Conservation (phyloP, 2,888 invertebrate species). For the Caenorhabditis zanzibari region DNA sequence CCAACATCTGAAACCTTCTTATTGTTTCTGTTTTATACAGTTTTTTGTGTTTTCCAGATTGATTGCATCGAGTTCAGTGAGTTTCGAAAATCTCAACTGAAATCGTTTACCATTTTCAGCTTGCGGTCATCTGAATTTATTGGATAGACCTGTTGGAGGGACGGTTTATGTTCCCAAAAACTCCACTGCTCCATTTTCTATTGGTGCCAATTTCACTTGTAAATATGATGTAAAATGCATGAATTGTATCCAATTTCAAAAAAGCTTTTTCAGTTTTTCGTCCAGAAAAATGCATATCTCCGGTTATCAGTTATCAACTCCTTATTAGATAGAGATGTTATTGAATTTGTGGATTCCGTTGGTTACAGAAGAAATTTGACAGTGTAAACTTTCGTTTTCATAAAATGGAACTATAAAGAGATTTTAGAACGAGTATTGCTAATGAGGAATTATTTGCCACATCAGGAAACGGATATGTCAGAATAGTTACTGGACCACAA, state of each 20-base stretch:
- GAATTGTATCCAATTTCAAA: not conserved
- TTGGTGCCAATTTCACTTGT: conserved; percentile 52
- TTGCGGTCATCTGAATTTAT: conserved; percentile 29
- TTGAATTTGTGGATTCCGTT: conserved; percentile 54
- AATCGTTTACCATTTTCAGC: conserved; percentile 16
- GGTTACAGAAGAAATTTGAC: conserved; percentile 46
- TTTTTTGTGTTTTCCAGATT: not conserved
- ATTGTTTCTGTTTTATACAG: not conserved
- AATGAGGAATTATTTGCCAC: conserved; percentile 60
- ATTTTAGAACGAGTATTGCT: conserved; percentile 35
- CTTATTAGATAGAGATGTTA: conserved; percentile 39
- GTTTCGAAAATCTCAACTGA: not conserved
- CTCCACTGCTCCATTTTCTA: conserved; percentile 42
- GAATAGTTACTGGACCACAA: conserved; percentile 22
- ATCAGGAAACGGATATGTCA: conserved; percentile 29
- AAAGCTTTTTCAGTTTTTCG: conserved; percentile 40
- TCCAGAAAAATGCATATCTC: conserved; percentile 38
- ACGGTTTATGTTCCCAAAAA: conserved; percentile 47
- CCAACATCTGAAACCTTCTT: conserved; percentile 11
- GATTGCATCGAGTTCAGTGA: conserved; percentile 16
- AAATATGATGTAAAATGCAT: conserved; percentile 23
- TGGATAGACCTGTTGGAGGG: conserved; percentile 26
- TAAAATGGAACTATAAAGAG: not conserved
- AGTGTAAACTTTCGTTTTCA: conserved; percentile 15
- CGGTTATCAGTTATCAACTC: conserved; percentile 49